Evolutionary conservation across 2,113 vertebrate genomes (phyloP), one percentile per base, ranked within the genome.

Genomic region (Prunella fulvescens): DNA sequence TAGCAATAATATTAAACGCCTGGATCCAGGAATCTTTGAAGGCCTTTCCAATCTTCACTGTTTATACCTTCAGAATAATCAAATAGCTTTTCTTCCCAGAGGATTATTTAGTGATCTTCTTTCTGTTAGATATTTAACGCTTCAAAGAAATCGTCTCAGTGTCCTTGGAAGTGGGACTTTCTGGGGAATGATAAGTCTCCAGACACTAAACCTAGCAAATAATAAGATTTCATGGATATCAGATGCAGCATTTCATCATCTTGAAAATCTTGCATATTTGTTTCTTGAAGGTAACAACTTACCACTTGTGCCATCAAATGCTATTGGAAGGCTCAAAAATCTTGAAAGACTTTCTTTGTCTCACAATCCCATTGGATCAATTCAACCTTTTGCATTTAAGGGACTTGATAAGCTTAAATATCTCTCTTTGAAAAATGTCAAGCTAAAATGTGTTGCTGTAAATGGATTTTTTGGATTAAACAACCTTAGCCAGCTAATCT

Each of bases 331-430:
- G 65, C 95, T 98, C 77, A 97, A 65, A 88, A 97, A 92, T 95
- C 96, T 98, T 91, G 93, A 97, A 97, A 97, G 90, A 94, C 97
- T 98, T 90, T 97, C 92, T 90, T 97, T 98, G 81, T 98, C 98
- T 94, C 81, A 93, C 89, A 97, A 98, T 78, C 92, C 90, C 54
- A 87, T 98, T 94, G 93, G 96, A 94, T 89, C 92, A 90, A 85
- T 98, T 92, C 87, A 96, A 31, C 47, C 88, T 81, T 98, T 98
- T 97, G 97, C 96, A 69, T 98, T 98, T 96, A 97, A 95, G 93
- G 97, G 96, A 92, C 95, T 98, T 94, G 51, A 78, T 53, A 97
- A 62, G 57, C 97, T 98, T 91, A 93, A 92, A 26, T 97, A 96
- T 85, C 84, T 98, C 66, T 94, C 96, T 74, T 92, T 98, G 86